A percentile compares a stretch with the other conserved stretches of the same genome.
phyloP scores from a whole-genome alignment of 2,888 invertebrate species.

The Leucophenga maculata region DNA sequence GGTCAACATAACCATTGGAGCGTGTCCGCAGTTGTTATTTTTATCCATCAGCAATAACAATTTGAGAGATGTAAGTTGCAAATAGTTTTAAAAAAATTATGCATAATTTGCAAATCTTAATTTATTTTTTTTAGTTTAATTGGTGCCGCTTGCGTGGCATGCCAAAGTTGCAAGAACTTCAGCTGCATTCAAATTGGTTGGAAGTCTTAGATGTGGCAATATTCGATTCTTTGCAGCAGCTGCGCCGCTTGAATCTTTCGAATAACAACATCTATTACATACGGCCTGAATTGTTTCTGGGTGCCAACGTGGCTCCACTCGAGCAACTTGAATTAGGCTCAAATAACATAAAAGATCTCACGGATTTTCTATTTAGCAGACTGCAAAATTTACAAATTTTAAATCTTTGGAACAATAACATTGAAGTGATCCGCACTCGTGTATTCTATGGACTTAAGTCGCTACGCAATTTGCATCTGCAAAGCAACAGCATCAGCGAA shows the following conservation, averaged over 20 bases:
- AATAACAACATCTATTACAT: conserved; percentile 58
- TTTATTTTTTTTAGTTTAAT: conserved; percentile 48
- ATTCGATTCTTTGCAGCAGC: conserved; percentile 51
- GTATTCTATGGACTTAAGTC: conserved; percentile 53
- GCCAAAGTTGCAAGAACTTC: conserved; percentile 52
- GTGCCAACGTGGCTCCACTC: conserved; percentile 45
- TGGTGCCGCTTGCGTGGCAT: conserved; percentile 51
- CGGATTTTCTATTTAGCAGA: conserved; percentile 50
- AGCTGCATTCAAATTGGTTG: conserved; percentile 58
- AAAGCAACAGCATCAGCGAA: conserved; percentile 58
- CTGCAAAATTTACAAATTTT: conserved; percentile 53
- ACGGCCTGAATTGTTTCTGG: conserved; percentile 49
- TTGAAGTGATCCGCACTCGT: conserved; percentile 47
- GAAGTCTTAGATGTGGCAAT: conserved; percentile 54
- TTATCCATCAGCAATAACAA: conserved; percentile 63
- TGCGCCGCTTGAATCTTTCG: conserved; percentile 60
- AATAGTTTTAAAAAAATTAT: neutral
- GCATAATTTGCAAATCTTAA: neutral
- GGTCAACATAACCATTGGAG: conserved; percentile 55
- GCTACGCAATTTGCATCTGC: conserved; percentile 55
- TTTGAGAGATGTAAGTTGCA: conserved; percentile 55
- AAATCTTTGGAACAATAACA: conserved; percentile 60
- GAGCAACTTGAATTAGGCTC: conserved; percentile 59
- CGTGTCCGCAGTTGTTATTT: conserved; percentile 48
- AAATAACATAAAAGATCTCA: conserved; percentile 57